A percentile compares a stretch with the other conserved stretches of the same genome.
Evolutionary conservation across 1,140 invertebrate species (phyloP).

Genomic region (Pseudobourletiella spinata): DNA sequence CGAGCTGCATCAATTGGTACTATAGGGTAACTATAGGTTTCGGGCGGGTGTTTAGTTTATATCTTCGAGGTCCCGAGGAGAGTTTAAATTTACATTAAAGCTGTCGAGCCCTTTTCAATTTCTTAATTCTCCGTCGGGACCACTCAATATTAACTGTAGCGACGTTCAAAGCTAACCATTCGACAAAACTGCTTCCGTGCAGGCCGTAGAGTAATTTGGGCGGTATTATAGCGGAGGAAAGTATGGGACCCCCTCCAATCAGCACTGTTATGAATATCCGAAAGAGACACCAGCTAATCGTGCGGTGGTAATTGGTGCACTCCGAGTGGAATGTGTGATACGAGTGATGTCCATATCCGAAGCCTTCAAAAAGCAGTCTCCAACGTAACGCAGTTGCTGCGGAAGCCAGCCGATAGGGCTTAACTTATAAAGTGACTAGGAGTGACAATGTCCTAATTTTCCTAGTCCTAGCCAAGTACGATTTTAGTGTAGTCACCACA

Average conservation of each 20-base stretch:
- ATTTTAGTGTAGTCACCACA: not conserved
- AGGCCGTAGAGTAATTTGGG: not conserved
- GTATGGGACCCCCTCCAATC: too few relatives aligned
- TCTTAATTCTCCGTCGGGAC: not conserved
- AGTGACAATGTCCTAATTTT: not conserved
- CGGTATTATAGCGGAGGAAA: not conserved
- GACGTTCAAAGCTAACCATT: not conserved
- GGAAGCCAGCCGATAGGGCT: not conserved
- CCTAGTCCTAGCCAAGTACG: not conserved
- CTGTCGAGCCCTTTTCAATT: not conserved
- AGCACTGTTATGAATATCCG: too few relatives aligned
- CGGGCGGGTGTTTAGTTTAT: not conserved
- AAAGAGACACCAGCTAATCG: not conserved
- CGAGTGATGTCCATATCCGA: not conserved
- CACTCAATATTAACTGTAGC: not conserved
- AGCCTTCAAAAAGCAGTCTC: not conserved
- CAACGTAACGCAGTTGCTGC: not conserved
- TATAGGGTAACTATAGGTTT: not conserved
- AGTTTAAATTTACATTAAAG: not conserved
- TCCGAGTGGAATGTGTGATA: not conserved
- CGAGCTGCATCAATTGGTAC: too few relatives aligned
- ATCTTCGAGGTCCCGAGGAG: not conserved
- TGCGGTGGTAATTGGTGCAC: not conserved
- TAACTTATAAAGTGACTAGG: not conserved
- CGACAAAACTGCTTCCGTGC: not conserved